Conservation (phyloP, 2,888 invertebrate species). For the Candidula unifasciata region DNA sequence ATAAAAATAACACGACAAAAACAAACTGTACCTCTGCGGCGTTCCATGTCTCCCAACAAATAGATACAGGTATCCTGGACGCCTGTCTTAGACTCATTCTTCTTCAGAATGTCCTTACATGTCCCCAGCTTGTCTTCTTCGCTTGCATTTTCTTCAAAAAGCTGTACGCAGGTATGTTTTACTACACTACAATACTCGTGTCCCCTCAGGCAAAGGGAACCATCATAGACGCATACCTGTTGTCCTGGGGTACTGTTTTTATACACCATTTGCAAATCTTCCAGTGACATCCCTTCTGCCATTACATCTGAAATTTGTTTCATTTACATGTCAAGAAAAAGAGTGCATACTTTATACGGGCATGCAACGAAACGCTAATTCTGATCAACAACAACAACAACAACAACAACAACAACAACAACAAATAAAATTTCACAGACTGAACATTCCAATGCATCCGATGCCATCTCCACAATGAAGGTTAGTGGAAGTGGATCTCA, state of each 20-base stretch:
- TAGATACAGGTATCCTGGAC: background rate
- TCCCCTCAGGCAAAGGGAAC: background rate
- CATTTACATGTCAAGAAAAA: background rate
- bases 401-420: too few relatives aligned
- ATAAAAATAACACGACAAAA: too few relatives aligned
- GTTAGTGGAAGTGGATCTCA: too few relatives aligned
- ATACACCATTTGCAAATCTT: background rate
- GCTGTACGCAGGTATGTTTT: background rate
- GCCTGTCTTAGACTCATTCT: background rate
- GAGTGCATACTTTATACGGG: background rate
- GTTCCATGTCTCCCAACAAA: background rate
- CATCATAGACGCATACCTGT: background rate
- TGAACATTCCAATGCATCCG: too few relatives aligned
- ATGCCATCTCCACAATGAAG: too few relatives aligned
- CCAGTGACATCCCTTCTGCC: too few relatives aligned
- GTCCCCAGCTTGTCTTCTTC: background rate
- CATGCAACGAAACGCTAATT: too few relatives aligned
- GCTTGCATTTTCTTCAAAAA: background rate
- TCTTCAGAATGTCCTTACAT: background rate
- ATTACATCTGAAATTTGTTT: background rate
- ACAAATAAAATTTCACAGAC: too few relatives aligned
- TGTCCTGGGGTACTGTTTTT: background rate
- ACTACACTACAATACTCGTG: background rate
- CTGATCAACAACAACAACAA: too few relatives aligned
- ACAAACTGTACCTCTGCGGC: background rate